Conservation (phyloP, 1,140 invertebrate species). For the Leptinotarsa defecta region DNA sequence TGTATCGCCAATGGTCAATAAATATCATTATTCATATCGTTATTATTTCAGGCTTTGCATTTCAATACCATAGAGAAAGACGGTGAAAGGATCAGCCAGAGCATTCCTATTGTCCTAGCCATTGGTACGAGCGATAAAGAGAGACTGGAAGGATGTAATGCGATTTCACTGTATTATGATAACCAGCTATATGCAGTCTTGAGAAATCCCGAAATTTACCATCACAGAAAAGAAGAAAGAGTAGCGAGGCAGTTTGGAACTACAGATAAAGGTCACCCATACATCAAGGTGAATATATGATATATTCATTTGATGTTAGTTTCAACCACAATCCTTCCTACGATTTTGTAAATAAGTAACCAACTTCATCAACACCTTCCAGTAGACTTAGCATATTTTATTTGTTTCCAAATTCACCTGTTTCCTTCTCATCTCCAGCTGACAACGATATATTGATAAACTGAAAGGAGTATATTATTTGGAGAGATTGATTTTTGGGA, state of each 20-base stretch:
- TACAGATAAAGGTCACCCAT: conserved; percentile 83
- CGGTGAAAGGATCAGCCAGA: conserved; percentile 81
- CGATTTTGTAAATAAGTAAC: no score
- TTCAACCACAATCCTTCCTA: no score
- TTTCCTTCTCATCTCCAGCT: no score
- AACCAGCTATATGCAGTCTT: conserved; percentile 82
- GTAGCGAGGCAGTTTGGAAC: conserved; percentile 92
- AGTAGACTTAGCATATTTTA: no score
- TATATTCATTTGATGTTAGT: no score
- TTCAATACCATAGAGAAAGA: conserved; percentile 82
- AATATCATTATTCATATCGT: neutral
- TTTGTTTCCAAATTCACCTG: no score
- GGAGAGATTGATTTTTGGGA: no score
- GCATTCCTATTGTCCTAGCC: conserved; percentile 93
- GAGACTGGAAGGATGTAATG: conserved; percentile 66
- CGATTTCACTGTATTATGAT: conserved; percentile 72
- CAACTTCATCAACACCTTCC: no score
- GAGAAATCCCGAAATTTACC: conserved; percentile 90
- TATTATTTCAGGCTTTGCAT: conserved; percentile 69
- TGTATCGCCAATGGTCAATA: no score
- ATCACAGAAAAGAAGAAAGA: conserved; percentile 93
- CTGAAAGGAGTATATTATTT: no score
- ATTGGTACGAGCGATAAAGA: conserved; percentile 77
- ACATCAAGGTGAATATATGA: conserved; percentile 67
- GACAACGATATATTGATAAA: no score